These are phyloP conservation scores for Aphodius granarius DNA, from an alignment of 2,888 invertebrate species.

Conservation along the genomic window DNA sequence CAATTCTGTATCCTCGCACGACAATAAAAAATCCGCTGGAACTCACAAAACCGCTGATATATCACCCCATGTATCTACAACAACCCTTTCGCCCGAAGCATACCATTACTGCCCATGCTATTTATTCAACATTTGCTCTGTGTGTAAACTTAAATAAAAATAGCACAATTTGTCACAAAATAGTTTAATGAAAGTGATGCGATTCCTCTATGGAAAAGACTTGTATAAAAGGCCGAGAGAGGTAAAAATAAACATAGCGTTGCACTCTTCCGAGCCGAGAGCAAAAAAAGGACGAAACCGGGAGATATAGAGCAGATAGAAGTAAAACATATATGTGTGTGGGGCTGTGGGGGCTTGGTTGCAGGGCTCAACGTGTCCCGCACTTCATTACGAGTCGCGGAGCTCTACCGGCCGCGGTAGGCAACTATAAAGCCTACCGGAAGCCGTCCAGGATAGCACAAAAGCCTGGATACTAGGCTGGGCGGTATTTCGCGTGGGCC, in stretches of 20 bases:
- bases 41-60: not conserved
- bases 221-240: constrained; percentile 15
- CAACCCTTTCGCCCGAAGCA: not conserved
- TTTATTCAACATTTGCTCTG: not conserved
- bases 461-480: constrained; percentile 40
- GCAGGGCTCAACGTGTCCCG: constrained; percentile 23
- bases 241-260: not conserved
- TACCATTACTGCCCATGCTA: not conserved
- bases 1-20: not conserved
- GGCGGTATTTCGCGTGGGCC: constrained; percentile 29
- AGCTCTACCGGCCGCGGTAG: constrained; percentile 42
- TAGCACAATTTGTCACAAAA: not conserved
- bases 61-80: not conserved
- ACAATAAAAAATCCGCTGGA: not conserved
- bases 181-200: not conserved
- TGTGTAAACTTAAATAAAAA: too few species aligned
- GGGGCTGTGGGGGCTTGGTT: not conserved
- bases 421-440: constrained; percentile 43
- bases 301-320: constrained; percentile 13
- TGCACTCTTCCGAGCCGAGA: not conserved
- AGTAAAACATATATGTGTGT: constrained; percentile 13
- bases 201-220: not conserved
- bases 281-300: not conserved
- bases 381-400: constrained; percentile 38
- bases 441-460: constrained; percentile 46